Evolutionary conservation across 2,888 invertebrate genomes (phyloP), one percentile per base, ranked within the genome.

Genomic region (Tetrapedia diversipes): DNA sequence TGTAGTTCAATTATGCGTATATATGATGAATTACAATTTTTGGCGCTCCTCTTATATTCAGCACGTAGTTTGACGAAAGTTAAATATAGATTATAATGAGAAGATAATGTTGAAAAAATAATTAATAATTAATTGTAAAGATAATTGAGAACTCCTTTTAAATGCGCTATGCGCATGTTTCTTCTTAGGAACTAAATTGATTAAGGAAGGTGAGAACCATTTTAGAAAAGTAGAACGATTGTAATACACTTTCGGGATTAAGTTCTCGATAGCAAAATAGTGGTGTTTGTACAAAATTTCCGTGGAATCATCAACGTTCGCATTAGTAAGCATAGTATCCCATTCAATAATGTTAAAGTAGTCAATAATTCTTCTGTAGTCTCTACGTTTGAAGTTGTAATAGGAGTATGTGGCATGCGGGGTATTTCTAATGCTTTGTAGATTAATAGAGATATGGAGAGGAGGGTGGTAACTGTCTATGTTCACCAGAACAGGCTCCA

Each of bases 371-470:
- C 54, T 37, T 22, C 14, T 34, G 14, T 54, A 54, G 34, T 54
- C 54, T 19, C 54, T 14, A 14, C 22, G 24, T 24, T 57, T 41
- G 8, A 57, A 57, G 14, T 57, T 57, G 24, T 57, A 57, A 57
- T 27, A 7, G 39, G 57, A 24, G 57, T 41, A 57, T 27, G 27
- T 41, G 41, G 24, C 16, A 39, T 41, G 41, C n/a, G 16, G 41
- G 8, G 41, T 27, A 41, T 57, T 57, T 27, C 0, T 57, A 41
- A 57, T 41, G 57, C 27, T 57, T 41, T 27, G 57, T 16, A 57
- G n/a, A 39, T 57, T 41, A 39, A 57, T 41, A 7, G 27, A 57
- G 27, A 57, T 57, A n/a, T 57, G n/a, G 11, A 45, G 45, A 45
- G 54, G 14, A 6, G 54, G 54, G 34, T 54, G 54, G 34, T 54